phyloP scores from a whole-genome alignment of 1,140 invertebrate genomes.

The Bradynema listronoti region DNA sequence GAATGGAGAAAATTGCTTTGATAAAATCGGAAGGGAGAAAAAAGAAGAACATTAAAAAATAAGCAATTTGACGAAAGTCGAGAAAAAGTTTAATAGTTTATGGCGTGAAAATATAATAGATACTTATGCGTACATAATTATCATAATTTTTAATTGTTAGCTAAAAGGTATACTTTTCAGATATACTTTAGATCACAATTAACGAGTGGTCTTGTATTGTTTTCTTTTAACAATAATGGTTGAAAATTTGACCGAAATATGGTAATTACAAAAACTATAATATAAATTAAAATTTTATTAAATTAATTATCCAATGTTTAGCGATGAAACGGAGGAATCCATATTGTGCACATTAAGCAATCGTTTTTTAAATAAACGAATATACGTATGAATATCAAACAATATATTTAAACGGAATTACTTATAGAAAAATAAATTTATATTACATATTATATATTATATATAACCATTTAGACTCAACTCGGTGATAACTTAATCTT shows the following conservation, averaged over 20 bases:
- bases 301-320: neutral
- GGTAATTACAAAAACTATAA: neutral
- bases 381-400: neutral
- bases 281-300: neutral
- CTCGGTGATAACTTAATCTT: constrained; percentile 12
- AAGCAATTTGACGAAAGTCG: too few relatives aligned
- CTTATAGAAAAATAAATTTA: neutral
- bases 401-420: neutral
- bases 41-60: too few relatives aligned
- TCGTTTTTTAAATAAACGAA: constrained; percentile 1
- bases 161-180: too few relatives aligned
- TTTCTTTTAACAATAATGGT: neutral
- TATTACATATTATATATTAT: too few relatives aligned
- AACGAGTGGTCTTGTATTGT: neutral
- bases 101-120: too few relatives aligned
- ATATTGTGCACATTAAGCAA: neutral
- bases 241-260: neutral
- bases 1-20: too few relatives aligned
- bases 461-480: constrained; percentile 9
- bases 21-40: too few relatives aligned
- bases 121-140: too few relatives aligned
- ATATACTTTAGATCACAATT: too few relatives aligned
- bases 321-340: neutral
- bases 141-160: too few relatives aligned
- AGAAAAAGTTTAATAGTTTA: too few relatives aligned